Conservation (phyloP, 2,888 invertebrate species). For the Dasysyrphus albostriatus region DNA sequence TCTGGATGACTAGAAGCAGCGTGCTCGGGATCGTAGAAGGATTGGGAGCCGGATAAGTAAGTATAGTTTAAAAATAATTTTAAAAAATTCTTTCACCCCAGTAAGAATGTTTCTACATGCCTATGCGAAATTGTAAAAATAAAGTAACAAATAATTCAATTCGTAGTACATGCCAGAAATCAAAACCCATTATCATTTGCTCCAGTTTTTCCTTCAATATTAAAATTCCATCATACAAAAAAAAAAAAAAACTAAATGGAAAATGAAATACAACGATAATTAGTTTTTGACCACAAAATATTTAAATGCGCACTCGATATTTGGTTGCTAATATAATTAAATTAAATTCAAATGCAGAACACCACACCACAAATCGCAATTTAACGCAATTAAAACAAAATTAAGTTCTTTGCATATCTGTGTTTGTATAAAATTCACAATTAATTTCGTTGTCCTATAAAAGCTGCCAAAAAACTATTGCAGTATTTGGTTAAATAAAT, state of each 20-base stretch:
- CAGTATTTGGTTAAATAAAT: conserved; percentile 20
- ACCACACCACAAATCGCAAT: conserved; percentile 34
- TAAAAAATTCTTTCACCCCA: no score
- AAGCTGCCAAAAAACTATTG: background rate
- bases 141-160: no score
- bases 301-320: background rate
- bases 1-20: no score
- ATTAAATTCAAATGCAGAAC: conserved; percentile 10
- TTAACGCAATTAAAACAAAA: conserved; percentile 28
- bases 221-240: background rate
- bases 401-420: background rate
- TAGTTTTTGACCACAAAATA: conserved; percentile 25
- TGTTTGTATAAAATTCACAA: background rate
- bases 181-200: no score
- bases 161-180: no score
- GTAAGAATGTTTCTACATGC: no score
- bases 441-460: background rate
- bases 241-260: background rate
- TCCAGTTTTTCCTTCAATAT: background rate
- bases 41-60: no score
- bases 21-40: no score
- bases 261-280: background rate
- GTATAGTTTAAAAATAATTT: no score
- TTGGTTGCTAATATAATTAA: conserved; percentile 19
- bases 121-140: no score